Conservation (phyloP, 2,797 vertebrate genomes). For the Melanotaenia parkinsoni region DNA sequence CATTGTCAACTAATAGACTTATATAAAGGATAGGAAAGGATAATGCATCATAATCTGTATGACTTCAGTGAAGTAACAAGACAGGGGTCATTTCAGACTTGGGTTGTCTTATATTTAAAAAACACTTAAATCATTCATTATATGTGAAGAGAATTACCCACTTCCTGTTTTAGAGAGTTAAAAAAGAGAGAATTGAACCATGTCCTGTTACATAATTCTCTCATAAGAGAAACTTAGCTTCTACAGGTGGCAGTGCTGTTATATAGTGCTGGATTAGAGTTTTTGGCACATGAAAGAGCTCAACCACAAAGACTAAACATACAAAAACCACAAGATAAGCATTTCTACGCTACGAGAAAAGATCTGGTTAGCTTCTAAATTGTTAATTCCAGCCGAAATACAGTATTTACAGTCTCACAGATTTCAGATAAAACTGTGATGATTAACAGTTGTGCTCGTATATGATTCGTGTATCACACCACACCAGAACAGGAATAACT, state of each 20-base stretch:
- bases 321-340: conserved; percentile 44
- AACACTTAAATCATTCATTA: conserved; percentile 31
- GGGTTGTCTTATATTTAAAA: conserved; percentile 36
- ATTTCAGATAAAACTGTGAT: conserved; percentile 49
- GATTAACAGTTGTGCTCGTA: conserved; percentile 31
- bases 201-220: conserved; percentile 61
- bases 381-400: conserved; percentile 72
- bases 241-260: conserved; percentile 67
- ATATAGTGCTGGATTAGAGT: conserved; percentile 67
- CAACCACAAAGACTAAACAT: conserved; percentile 58
- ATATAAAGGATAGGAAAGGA: conserved; percentile 1
- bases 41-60: conserved; percentile 50
- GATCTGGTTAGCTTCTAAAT: conserved; percentile 66
- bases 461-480: conserved; percentile 31
- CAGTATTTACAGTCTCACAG: conserved; percentile 76
- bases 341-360: conserved; percentile 49
- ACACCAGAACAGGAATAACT: conserved; percentile 27
- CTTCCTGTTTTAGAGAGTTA: conserved; percentile 32
- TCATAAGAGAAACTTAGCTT: conserved; percentile 47
- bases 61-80: conserved; percentile 62
- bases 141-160: conserved; percentile 14
- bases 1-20: neutral
- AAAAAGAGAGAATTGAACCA: conserved; percentile 52
- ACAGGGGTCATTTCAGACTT: conserved; percentile 61
- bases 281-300: conserved; percentile 73